Base-by-base conservation (phyloP, 2,113 vertebrate genomes). In the Pteropus alecto region DNA sequence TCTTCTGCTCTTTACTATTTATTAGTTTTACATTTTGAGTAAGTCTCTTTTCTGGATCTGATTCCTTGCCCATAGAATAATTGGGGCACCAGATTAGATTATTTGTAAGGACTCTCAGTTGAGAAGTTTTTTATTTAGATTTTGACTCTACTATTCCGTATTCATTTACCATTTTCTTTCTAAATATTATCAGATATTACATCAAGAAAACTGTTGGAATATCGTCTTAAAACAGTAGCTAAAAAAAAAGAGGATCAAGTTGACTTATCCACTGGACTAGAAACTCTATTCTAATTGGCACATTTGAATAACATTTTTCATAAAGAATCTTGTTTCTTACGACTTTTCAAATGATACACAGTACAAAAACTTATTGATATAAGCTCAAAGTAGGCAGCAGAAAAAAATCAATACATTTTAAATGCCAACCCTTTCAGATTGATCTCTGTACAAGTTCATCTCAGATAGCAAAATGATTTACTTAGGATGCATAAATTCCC, bases 401-500 rank as follows among this genome's bases (percentile, higher is more conserved):
- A 98, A 96, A 97, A 87, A 83, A 86, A 97, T 89, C 89, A 93
- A 98, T 97, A 94, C 93, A 95, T 97, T 96, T 96, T 91, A 98
- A 92, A 96, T 93, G 82, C 70, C 90, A 97, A 68, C 38, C 14
- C n/a, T 92, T 97, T 96, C 83, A 96, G 96, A 97, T 89, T 97
- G 30, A 93, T 97, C 74, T 41, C 65, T 96, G 16, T 84, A 26
- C 73, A 96, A 93, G 60, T 93, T 96, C 95, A 91, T 88, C 48
- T 94, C 38, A 87, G 94, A 98, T 81, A 97, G 35, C 74, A 98
- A 98, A 87, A 95, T 95, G 46, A 98, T 85, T 98, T 63, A 98
- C 91, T 94, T 90, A 38, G 0, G 58, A 83, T 88, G n/a, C 51
- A 88, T 28, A 92, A 21, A 89, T 98, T 96, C 63, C 84, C 19